phyloP scores from a whole-genome alignment of 2,797 vertebrate species.

The Neopelma chrysocephalum region DNA sequence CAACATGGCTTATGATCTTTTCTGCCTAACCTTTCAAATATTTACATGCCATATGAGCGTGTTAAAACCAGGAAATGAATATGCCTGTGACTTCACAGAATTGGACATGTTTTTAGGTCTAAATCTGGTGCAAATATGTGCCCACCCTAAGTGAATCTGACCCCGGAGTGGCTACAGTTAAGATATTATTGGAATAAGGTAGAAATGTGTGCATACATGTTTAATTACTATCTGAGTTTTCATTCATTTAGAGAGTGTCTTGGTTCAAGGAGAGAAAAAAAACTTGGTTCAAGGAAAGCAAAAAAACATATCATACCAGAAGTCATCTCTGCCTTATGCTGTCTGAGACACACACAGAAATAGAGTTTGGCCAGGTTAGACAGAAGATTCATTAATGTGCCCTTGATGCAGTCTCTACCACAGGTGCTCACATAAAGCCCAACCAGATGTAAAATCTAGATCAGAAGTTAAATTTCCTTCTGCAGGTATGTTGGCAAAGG shows the following conservation, averaged over 20 bases:
- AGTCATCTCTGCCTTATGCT: background rate
- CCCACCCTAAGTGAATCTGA: conserved; percentile 38
- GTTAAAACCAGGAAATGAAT: conserved; percentile 66
- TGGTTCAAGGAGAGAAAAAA: conserved; percentile 1
- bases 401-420: conserved; percentile 8
- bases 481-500: conserved; percentile 37
- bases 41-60: conserved; percentile 60
- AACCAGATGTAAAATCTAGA: conserved; percentile 46
- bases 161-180: background rate
- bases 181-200: background rate
- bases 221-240: conserved; percentile 25
- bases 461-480: conserved; percentile 57
- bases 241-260: background rate
- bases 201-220: background rate
- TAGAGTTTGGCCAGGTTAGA: background rate
- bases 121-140: conserved; percentile 54
- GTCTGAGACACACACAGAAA: background rate
- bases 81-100: conserved; percentile 46
- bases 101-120: conserved; percentile 36
- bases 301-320: background rate
- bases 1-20: conserved; percentile 68
- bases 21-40: conserved; percentile 50
- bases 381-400: conserved; percentile 6
- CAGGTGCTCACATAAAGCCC: conserved; percentile 31
- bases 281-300: background rate